Conservation (phyloP, 2,888 invertebrate species). For the Mesochorus sp. region DNA sequence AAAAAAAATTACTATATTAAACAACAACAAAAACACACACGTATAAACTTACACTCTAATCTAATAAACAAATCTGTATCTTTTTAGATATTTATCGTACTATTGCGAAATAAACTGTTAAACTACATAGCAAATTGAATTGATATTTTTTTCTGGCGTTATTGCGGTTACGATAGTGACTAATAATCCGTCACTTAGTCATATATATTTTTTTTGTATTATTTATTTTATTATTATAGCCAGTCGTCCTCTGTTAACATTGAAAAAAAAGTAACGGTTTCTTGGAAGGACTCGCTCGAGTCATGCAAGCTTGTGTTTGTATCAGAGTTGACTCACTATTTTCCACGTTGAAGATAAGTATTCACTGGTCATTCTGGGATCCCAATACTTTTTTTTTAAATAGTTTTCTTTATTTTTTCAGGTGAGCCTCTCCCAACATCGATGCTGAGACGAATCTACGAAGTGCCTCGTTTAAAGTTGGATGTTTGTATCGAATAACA, state of each 20-base stretch:
- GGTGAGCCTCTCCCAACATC: not conserved
- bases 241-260: conserved; percentile 21
- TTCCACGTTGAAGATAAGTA: conserved; percentile 50
- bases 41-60: too few species aligned
- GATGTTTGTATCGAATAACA: not conserved
- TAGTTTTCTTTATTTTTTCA: not conserved
- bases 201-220: too few species aligned
- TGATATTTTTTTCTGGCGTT: not conserved
- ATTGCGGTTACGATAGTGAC: conserved; percentile 2
- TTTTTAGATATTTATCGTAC: conserved; percentile 75
- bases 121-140: conserved; percentile 48
- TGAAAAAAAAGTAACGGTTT: conserved; percentile 22
- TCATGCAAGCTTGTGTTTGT: conserved; percentile 36
- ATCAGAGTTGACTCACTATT: conserved; percentile 41
- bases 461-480: not conserved
- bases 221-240: conserved; percentile 1
- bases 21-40: conserved; percentile 45
- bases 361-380: conserved; percentile 33
- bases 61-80: conserved; percentile 68
- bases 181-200: conserved; percentile 11
- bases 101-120: conserved; percentile 75
- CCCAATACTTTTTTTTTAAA: conserved; percentile 1
- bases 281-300: conserved; percentile 31
- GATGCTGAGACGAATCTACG: not conserved
- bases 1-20: conserved; percentile 51